Evolutionary conservation across 2,113 vertebrate species (phyloP), one percentile per base, ranked within the genome.

Genomic region (Zosterops lateralis): DNA sequence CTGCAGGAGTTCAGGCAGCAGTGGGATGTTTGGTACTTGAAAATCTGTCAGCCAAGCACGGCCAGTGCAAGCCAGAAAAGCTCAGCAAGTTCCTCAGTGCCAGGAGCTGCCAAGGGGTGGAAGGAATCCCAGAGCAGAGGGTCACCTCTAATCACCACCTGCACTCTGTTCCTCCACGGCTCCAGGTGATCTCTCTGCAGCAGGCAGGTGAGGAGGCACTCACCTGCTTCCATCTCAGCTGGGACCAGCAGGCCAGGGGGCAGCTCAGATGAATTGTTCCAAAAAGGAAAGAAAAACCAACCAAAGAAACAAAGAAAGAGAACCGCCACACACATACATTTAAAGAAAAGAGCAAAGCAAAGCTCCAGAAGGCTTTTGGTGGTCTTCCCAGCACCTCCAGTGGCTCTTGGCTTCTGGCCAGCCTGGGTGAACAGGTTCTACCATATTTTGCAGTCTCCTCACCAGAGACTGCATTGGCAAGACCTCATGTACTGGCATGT

Each of bases 301-400:
- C 2, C 4, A 44, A 53, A 38, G 20, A 42, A 72, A 17, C 4
- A 42, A 61, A 57, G 45, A 8, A 29, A 3, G 14, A 31, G 4
- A 80, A 4, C 48, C 0, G 1, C 2, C 32, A 8, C 21, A 22
- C 20, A 11, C 5, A 11, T 3, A 1, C 5, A 25, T 82, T 79
- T 70, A 50, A 76, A 58, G 51, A n/a, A 90, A 47, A 75, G 9
- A 14, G 13, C 10, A 79, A 66, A 92, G 32, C 28, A 67, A 84
- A 87, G 7, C 21, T 16, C 28, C 14, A 25, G 29, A 60, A 75
- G 57, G 25, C 2, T 74, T 77, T 19, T 38, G 17, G 13, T 79
- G 34, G 17, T 68, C 32, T 90, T 74, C 32, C 7, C 66, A 88
- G 47, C 21, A 71, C 8, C 7, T 74, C 8, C 17, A 62, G 47